Percentiles rank a stretch among this genome's conserved stretches.
Conservation (phyloP, 2,113 vertebrate species). For the Psettodes erumei region DNA sequence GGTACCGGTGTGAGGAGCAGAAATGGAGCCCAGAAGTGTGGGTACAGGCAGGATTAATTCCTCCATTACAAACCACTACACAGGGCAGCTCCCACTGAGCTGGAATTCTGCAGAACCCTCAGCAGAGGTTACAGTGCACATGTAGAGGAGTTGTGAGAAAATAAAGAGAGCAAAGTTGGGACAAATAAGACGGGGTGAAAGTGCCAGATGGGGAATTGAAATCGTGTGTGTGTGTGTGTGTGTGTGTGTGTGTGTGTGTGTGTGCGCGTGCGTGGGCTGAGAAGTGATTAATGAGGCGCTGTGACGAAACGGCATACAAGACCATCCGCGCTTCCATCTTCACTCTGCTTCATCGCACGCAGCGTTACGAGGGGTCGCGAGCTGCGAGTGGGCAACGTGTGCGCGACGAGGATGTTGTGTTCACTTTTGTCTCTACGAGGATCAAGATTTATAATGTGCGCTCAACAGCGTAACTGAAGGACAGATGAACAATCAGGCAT, state of each 20-base stretch:
- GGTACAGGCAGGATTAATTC: not conserved
- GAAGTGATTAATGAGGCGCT: slow-evolving; percentile 30
- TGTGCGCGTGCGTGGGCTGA: not conserved
- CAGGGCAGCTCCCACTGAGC: not conserved
- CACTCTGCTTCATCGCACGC: slow-evolving; percentile 17
- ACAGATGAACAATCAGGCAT: not conserved
- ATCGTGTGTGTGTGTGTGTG: not conserved
- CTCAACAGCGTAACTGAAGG: not conserved
- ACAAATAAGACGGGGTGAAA: not conserved
- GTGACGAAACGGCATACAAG: not conserved
- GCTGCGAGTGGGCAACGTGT: not conserved
- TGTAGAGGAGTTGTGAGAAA: not conserved
- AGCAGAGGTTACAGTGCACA: not conserved
- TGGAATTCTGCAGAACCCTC: not conserved
- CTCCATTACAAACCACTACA: not conserved
- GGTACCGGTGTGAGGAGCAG: not conserved
- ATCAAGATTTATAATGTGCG: not conserved
- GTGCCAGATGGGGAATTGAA: slow-evolving; percentile 3
- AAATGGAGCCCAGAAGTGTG: slow-evolving; percentile 16
- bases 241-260: too few relatives aligned
- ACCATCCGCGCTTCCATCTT: slow-evolving; percentile 21
- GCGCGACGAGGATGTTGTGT: not conserved
- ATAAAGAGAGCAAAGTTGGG: not conserved
- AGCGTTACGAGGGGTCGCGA: not conserved
- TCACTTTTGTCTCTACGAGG: too few relatives aligned